Evolutionary conservation across 1,140 invertebrate species (phyloP), one percentile per base, ranked within the genome.

Genomic region (Palaemon carinicauda): DNA sequence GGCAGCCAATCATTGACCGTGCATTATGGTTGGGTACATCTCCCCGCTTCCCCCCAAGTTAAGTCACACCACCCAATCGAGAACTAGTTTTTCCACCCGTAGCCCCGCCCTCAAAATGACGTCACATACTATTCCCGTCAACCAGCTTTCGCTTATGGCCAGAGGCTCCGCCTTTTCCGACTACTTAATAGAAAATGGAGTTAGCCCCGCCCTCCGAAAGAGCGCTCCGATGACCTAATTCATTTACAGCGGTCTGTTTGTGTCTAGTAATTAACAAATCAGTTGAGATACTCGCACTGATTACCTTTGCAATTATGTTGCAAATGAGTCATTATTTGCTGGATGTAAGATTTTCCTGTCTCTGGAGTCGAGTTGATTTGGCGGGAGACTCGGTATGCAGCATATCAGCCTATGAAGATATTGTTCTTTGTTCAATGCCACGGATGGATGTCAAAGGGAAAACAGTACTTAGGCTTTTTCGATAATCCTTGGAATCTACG

Each of bases 231-330:
- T 73, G 77, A 80, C 84, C 84, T 86, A 86, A 86, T 86, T 86
- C 84, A 86, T 41, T 86, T 86, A 86, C 84, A 79, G 84, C 29
- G 80, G 84, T 53, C 84, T 86, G 84, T 86, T 86, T 86, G 84
- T 86, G 78, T 86, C 80, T 86, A 86, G 84, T 86, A 78, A 86
- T 86, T 86, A 86, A 86, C 84, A 86, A 80, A 86, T 80, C 84
- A 78, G 80, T 80, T 86, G 77, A 80, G 84, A 86, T 73, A 79
- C 84, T 80, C n/a, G 53, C 77, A 80, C 73, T 86, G 78, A 86
- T 86, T 86, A 60, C 65, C 84, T 31, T 69, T 77, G 65, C 82
- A 86, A 86, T 86, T 86, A 69, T 80, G 84, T 51, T 71, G 77
- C 65, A 79, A 69, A 69, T 60, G 54, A 41, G 24, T 71, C 65